Conservation (phyloP, 1,140 invertebrate genomes). For the Drosophila mauritiana region DNA sequence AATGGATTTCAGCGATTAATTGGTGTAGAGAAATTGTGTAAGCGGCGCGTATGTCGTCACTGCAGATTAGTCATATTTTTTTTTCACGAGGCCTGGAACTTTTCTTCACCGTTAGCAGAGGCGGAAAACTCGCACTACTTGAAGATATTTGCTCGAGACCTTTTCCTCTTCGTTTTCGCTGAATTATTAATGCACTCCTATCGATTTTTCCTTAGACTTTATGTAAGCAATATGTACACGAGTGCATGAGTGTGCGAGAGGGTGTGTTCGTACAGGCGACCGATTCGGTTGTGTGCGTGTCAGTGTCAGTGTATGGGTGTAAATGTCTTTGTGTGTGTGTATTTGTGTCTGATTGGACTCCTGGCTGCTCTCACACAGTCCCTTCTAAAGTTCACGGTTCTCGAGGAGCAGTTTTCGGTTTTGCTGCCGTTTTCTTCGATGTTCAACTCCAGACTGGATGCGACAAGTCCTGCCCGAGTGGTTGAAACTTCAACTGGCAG, state of each 20-base stretch:
- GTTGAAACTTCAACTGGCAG: constrained; percentile 65
- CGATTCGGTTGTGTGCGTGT: constrained; percentile 50
- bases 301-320: constrained; percentile 35
- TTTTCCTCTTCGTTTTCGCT: constrained; percentile 39
- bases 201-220: constrained; percentile 81
- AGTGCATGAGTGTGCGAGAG: constrained; percentile 55
- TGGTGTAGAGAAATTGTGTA: constrained; percentile 83
- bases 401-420: constrained; percentile 67
- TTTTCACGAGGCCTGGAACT: constrained; percentile 39
- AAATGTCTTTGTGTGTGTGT: constrained; percentile 45
- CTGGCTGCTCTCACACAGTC: constrained; percentile 72
- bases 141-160: constrained; percentile 39
- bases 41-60: constrained; percentile 81
- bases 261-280: constrained; percentile 50
- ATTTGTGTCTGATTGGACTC: constrained; percentile 72
- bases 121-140: constrained; percentile 24
- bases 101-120: constrained; percentile 38
- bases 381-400: constrained; percentile 57
- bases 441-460: constrained; percentile 84
- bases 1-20: constrained; percentile 31
- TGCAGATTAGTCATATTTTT: constrained; percentile 81
- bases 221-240: constrained; percentile 67
- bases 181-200: constrained; percentile 78
- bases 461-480: constrained; percentile 70
- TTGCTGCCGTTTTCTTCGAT: constrained; percentile 84